Evolutionary conservation across 2,888 invertebrate species (phyloP).

Genomic region (Glyphotaelius pellucidus): DNA sequence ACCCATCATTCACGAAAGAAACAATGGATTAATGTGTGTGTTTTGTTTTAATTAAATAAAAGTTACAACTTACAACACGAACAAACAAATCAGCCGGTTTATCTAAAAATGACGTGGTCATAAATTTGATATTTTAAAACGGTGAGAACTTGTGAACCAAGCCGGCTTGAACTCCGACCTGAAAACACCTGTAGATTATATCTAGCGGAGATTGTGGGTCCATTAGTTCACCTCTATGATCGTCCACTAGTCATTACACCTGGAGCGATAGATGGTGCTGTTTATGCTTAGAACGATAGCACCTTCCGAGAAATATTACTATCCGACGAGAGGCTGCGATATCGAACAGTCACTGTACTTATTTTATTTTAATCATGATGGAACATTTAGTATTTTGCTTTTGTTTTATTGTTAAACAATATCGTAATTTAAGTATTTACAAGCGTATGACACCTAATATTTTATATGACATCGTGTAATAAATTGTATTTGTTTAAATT

Average conservation of each 20-base stretch:
- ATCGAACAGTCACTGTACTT: not conserved
- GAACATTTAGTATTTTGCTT: not conserved
- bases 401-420: not conserved
- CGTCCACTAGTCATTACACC: constrained; percentile 42
- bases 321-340: not conserved
- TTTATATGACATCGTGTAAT: not conserved
- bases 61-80: too few relatives aligned
- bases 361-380: not conserved
- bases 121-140: not conserved
- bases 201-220: constrained; percentile 11
- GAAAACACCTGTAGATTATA: constrained; percentile 33
- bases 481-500: too few relatives aligned
- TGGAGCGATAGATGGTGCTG: not conserved
- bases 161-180: not conserved
- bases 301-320: not conserved
- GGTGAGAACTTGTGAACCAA: not conserved
- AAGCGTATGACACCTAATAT: not conserved
- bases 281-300: not conserved
- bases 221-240: constrained; percentile 48
- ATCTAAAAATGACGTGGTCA: not conserved
- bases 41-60: not conserved
- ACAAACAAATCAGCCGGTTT: not conserved
- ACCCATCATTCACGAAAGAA: not conserved
- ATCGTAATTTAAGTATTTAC: not conserved
- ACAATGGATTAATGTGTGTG: not conserved